These are phyloP conservation scores for Prunella himalayana DNA, from an alignment of 2,113 vertebrate species.

Conservation along the genomic window DNA sequence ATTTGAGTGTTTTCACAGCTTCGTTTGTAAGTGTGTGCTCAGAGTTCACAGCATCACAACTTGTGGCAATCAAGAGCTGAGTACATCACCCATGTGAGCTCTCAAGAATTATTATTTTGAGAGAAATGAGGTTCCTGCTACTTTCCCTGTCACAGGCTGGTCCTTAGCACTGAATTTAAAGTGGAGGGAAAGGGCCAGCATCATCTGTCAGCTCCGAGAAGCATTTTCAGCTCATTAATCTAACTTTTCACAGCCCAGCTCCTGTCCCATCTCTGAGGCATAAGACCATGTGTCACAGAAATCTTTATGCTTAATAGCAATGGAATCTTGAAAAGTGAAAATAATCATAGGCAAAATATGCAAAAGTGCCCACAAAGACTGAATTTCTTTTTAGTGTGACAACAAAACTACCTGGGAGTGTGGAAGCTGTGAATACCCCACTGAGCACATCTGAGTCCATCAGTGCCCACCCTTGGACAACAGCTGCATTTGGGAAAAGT, in stretches of 20 bases:
- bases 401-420: not conserved
- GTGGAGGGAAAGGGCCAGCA: not conserved
- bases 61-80: not conserved
- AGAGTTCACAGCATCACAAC: not conserved
- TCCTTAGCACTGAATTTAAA: not conserved
- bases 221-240: not conserved
- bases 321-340: not conserved
- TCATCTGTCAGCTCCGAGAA: not conserved
- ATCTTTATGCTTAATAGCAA: not conserved
- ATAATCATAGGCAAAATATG: not conserved
- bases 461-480: not conserved
- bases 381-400: not conserved
- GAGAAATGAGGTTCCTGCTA: not conserved
- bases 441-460: not conserved
- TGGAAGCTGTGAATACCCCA: not conserved
- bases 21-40: not conserved
- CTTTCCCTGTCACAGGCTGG: not conserved
- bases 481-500: not conserved
- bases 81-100: not conserved
- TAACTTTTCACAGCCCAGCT: not conserved
- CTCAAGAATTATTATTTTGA: not conserved
- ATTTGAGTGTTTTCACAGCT: not conserved
- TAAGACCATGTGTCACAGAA: not conserved
- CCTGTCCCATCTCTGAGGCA: not conserved
- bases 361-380: not conserved